Conservation (phyloP, 1,140 invertebrate species). For the Drosophila takahashii region DNA sequence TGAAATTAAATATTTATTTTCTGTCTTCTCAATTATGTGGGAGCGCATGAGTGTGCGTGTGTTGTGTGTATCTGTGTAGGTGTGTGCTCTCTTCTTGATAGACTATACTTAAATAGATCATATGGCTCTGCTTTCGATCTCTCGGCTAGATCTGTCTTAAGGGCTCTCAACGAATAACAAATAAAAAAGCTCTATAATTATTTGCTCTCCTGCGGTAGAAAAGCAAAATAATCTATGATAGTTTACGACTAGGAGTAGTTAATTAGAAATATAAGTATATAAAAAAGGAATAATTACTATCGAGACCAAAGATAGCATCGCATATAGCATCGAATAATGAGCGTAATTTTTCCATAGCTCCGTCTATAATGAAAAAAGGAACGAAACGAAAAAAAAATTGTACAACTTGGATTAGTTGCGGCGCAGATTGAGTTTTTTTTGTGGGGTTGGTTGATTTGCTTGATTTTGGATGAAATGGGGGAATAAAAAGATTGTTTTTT, state of each 20-base stretch:
- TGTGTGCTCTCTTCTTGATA: slow-evolving; percentile 48
- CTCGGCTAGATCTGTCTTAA: slow-evolving; percentile 57
- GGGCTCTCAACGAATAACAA: slow-evolving; percentile 76
- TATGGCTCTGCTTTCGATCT: slow-evolving; percentile 32
- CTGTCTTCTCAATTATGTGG: slow-evolving; percentile 38
- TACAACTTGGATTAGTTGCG: slow-evolving; percentile 78
- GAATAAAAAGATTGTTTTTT: slow-evolving; percentile 31
- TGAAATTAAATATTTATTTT: slow-evolving; percentile 32
- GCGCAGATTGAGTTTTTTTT: slow-evolving; percentile 52
- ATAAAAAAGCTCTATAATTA: slow-evolving; percentile 65
- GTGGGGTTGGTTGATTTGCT: slow-evolving; percentile 30
- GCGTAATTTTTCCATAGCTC: slow-evolving; percentile 82
- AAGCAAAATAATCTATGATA: slow-evolving; percentile 37
- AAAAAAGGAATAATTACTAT: slow-evolving; percentile 82
- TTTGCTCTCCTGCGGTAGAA: slow-evolving; percentile 18
- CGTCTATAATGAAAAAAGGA: slow-evolving; percentile 75
- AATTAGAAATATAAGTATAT: slow-evolving; percentile 72
- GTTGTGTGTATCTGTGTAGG: slow-evolving; percentile 34
- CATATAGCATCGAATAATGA: slow-evolving; percentile 83
- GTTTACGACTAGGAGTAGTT: slow-evolving; percentile 75
- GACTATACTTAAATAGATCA: slow-evolving; percentile 63
- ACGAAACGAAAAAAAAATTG: slow-evolving; percentile 74
- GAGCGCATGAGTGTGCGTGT: slow-evolving; percentile 40
- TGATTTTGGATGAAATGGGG: slow-evolving; percentile 26
- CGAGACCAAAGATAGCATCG: slow-evolving; percentile 83